Conservation (phyloP, 2,797 vertebrate species). For the Amblyopsis hoosieri region DNA sequence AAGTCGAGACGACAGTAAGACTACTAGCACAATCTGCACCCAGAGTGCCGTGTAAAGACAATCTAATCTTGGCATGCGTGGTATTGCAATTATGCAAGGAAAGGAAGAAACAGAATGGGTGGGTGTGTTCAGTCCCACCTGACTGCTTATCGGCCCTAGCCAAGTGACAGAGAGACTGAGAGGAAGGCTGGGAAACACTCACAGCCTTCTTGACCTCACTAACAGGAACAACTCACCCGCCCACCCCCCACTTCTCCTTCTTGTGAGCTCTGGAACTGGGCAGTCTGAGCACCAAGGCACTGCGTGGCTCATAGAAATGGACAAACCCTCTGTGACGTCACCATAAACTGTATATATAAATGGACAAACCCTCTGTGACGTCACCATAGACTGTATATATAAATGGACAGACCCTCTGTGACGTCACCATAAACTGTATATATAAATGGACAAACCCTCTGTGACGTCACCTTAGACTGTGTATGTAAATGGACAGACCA, state of each 20-base stretch:
- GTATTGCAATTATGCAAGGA: constrained; percentile 8
- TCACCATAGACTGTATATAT: too few species aligned
- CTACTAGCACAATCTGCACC: constrained; percentile 17
- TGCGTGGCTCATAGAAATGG: constrained; percentile 39
- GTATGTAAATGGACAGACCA: too few species aligned
- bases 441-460: constrained; percentile 10
- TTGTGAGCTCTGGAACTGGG: constrained; percentile 59
- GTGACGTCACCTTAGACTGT: too few species aligned
- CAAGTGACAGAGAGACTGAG: constrained; percentile 29
- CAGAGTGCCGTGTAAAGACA: constrained; percentile 6
- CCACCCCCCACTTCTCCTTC: constrained; percentile 28
- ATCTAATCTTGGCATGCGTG: constrained; percentile 53
- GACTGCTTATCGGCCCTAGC: constrained; percentile 52
- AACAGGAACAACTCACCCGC: constrained; percentile 32
- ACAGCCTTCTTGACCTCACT: constrained; percentile 51
- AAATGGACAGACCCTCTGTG: too few species aligned
- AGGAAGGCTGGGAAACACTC: constrained; percentile 36
- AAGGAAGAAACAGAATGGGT: constrained; percentile 33
- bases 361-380: too few species aligned
- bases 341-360: too few species aligned
- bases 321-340: too few species aligned
- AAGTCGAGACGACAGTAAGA: too few species aligned
- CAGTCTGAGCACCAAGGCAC: constrained; percentile 49
- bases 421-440: too few species aligned
- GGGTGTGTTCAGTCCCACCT: constrained; percentile 38